Base-by-base conservation (phyloP, 2,888 invertebrate genomes). In the Fragum fragum region DNA sequence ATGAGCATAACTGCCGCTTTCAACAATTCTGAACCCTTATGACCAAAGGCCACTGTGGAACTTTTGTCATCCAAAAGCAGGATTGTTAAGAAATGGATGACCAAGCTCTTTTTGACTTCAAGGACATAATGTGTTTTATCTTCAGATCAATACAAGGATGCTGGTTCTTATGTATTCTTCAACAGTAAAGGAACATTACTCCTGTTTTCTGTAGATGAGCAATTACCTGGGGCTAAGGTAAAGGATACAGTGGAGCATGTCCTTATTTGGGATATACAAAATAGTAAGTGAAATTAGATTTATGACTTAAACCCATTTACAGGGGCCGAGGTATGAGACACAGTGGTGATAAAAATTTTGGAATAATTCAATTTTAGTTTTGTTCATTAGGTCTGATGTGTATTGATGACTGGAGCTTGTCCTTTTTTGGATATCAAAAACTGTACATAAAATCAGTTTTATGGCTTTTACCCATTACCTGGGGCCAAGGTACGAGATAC, bases 191-290 rank as follows among this genome's bases (percentile, higher is more conserved):
- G 75, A 11, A 75, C 69, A 9, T 23, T 68, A 9, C 39, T 84
- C 23, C 28, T 80, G 53, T 84, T 84, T 61, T 66, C 61, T 29
- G 29, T 53, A 9, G 72, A 72, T 21, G 39, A 36, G 18, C 29
- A 61, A 16, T 47, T 81, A 18, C 71, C 72, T 1, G 72, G 55
- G 9, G 0, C 68, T 14, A 18, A 26, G 52, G 11, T 57, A 9
- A 71, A 80, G 36, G 39, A 78, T 21, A 75, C 71, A 9, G 72
- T 84, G n/a, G 78, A 75, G 3, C 80, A 81, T 53, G 28, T 69
- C 11, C 68, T 78, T 7, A 66, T 73, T 36, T 84, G 84, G 84
- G 84, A 84, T 68, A 72, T 84, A 6, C 36, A 66, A 55, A 69
- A 80, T n/a, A 69, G 84, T 84, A 69, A 59, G 84, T 78, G 18